Conservation (phyloP, 2,888 invertebrate genomes). For the Catocala sponsa region DNA sequence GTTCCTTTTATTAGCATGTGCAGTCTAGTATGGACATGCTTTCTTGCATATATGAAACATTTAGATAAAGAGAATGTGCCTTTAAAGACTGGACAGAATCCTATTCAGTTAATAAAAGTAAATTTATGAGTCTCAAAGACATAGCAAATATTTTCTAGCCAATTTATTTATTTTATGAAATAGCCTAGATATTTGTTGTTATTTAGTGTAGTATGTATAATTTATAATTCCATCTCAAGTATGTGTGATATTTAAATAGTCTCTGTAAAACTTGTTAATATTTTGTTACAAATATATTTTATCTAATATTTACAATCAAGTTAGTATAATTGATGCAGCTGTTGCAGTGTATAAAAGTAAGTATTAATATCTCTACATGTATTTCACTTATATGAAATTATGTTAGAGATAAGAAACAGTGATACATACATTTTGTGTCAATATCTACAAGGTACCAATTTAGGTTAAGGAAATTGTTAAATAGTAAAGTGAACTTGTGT, state of each 20-base stretch:
- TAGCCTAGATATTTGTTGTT: constrained; percentile 20
- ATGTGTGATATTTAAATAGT: constrained; percentile 45
- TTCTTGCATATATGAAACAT: constrained; percentile 94
- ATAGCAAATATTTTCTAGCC: constrained; percentile 26
- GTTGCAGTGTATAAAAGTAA: not conserved
- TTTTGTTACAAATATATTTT: not conserved
- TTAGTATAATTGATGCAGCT: not conserved
- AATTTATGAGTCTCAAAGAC: constrained; percentile 45
- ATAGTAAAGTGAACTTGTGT: constrained; percentile 2
- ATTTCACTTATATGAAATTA: constrained; percentile 26
- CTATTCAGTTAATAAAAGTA: constrained; percentile 57
- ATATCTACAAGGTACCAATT: constrained; percentile 21
- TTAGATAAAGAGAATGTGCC: constrained; percentile 73
- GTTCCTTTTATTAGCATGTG: constrained; percentile 93
- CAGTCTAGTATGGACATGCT: constrained; percentile 93
- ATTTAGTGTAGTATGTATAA: constrained; percentile 30
- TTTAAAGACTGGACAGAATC: constrained; percentile 50
- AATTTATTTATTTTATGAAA: constrained; percentile 8
- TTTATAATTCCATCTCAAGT: constrained; percentile 35
- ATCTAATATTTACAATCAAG: not conserved
- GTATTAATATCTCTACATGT: constrained; percentile 21
- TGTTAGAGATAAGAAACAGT: constrained; percentile 21
- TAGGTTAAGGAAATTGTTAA: constrained; percentile 27
- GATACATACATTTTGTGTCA: constrained; percentile 29
- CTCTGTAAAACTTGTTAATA: constrained; percentile 1